phyloP scores from a whole-genome alignment of 2,888 invertebrate genomes.

The Chymomyza fuscimana region DNA sequence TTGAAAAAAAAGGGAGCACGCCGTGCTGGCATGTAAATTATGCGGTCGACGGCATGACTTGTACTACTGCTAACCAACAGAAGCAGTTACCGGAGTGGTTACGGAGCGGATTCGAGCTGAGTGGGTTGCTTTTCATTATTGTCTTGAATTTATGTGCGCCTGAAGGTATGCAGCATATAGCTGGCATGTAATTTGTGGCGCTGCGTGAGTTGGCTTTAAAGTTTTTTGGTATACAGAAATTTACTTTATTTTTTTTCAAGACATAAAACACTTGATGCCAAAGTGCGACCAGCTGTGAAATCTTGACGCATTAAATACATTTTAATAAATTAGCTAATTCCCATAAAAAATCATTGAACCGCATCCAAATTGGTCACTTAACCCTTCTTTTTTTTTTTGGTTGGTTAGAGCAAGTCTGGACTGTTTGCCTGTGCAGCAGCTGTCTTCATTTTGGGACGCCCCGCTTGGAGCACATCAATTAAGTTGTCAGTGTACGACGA shows the following conservation, averaged over 20 bases:
- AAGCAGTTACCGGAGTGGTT: conserved; percentile 17
- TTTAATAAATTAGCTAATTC: conserved; percentile 49
- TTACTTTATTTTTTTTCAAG: not conserved
- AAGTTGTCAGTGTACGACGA: conserved; percentile 26
- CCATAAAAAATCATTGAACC: conserved; percentile 52
- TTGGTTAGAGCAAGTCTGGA: not conserved
- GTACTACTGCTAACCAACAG: not conserved
- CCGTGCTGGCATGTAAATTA: conserved; percentile 48
- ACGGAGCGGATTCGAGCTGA: conserved; percentile 15
- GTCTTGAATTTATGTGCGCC: conserved; percentile 37
- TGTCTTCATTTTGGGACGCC: conserved; percentile 23
- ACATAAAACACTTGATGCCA: not conserved
- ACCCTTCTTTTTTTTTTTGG: conserved; percentile 48
- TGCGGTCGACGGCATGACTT: conserved; percentile 23
- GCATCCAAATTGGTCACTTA: conserved; percentile 58
- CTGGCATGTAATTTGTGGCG: conserved; percentile 11
- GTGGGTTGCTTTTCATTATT: conserved; percentile 27
- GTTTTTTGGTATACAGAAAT: conserved; percentile 3
- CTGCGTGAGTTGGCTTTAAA: conserved; percentile 8
- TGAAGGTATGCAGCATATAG: conserved; percentile 47
- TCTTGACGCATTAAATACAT: conserved; percentile 20
- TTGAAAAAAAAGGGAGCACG: conserved; percentile 14
- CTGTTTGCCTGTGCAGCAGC: conserved; percentile 16
- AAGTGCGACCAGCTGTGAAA: conserved; percentile 8
- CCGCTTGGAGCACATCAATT: conserved; percentile 52